These are phyloP conservation scores for Ganaspis sp. DNA, from an alignment of 1,140 invertebrate genomes.

Conservation along the genomic window DNA sequence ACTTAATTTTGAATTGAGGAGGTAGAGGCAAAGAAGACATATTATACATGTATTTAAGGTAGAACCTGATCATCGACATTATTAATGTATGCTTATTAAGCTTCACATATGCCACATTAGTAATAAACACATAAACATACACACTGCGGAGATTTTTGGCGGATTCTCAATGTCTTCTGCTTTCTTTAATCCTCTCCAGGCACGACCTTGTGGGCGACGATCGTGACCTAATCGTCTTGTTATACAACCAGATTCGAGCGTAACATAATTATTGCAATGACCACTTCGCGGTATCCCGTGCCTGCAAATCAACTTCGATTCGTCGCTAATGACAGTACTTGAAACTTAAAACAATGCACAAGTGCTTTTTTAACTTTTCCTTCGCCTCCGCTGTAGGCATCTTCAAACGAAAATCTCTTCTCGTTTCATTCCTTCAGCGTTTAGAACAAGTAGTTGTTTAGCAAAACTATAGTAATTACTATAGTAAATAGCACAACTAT, in stretches of 20 bases:
- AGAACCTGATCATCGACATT: too few species aligned
- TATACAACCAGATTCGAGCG: conserved; percentile 51
- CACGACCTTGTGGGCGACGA: conserved; percentile 44
- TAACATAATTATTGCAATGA: conserved; percentile 50
- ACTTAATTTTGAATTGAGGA: background rate
- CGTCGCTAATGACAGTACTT: conserved; percentile 5
- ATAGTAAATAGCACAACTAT: too few species aligned
- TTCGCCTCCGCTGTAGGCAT: background rate
- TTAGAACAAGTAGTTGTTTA: too few species aligned
- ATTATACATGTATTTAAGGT: too few species aligned
- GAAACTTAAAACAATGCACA: background rate
- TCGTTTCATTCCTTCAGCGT: too few species aligned
- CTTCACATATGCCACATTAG: background rate
- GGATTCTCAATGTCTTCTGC: conserved; percentile 17
- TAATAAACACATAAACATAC: conserved; percentile 35
- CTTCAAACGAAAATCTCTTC: too few species aligned
- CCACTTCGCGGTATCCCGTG: conserved; percentile 19
- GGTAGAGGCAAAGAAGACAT: too few species aligned
- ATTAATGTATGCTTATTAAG: too few species aligned
- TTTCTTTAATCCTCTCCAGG: conserved; percentile 45
- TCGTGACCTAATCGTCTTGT: conserved; percentile 51
- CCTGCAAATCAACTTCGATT: conserved; percentile 17
- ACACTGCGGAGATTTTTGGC: conserved; percentile 30
- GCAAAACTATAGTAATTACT: too few species aligned
- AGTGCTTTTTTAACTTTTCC: background rate